Evolutionary conservation across 2,113 vertebrate species (phyloP).

Genomic region (Salvelinus fontinalis): DNA sequence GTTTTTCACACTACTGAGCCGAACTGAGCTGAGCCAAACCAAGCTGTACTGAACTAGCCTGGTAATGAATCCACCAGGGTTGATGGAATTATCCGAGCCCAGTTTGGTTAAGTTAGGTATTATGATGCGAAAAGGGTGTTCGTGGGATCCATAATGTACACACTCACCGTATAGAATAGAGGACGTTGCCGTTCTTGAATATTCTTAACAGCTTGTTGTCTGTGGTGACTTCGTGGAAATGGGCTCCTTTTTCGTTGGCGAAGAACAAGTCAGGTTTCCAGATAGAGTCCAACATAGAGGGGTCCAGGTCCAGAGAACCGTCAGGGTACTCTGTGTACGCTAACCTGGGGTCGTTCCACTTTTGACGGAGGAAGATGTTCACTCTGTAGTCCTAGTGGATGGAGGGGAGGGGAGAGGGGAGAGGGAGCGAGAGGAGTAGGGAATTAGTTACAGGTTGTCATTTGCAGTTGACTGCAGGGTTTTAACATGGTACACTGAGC

Average conservation of each 20-base stretch:
- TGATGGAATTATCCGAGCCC: no score
- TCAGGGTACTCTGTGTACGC: constrained; percentile 84
- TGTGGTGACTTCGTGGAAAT: constrained; percentile 85
- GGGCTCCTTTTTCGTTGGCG: constrained; percentile 85
- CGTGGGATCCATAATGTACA: neutral
- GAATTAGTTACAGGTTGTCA: no score
- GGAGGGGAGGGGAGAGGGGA: constrained; percentile 27
- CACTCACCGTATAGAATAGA: constrained; percentile 83
- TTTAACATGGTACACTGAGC: no score
- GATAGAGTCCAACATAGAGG: constrained; percentile 21
- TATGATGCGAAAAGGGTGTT: no score
- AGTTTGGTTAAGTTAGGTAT: no score
- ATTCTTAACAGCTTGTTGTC: constrained; percentile 84
- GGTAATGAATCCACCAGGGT: no score
- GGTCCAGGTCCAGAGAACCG: constrained; percentile 76
- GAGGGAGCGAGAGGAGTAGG: neutral
- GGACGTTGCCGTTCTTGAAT: constrained; percentile 84
- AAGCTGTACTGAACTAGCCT: no score
- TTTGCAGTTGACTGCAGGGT: no score
- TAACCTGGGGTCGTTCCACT: constrained; percentile 83
- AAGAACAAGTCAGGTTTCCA: constrained; percentile 80
- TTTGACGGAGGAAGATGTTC: constrained; percentile 86
- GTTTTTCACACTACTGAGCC: no score
- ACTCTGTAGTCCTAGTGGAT: constrained; percentile 84
- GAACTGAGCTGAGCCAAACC: no score